phyloP scores from a whole-genome alignment of 2,888 invertebrate genomes.

The Agrochola lychnidis region DNA sequence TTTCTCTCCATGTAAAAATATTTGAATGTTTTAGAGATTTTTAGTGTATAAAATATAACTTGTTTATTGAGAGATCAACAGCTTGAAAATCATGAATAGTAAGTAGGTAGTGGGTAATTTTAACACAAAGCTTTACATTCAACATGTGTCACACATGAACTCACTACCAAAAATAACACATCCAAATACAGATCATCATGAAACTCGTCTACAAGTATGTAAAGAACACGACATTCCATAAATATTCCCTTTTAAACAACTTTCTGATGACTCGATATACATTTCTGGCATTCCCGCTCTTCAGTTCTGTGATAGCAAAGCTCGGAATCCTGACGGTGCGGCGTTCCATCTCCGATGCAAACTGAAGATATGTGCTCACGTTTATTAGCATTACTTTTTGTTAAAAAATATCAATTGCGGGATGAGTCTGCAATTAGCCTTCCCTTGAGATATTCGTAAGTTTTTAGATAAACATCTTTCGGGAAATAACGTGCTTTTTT shows the following conservation, averaged over 20 bases:
- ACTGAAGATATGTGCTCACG: slow-evolving; percentile 57
- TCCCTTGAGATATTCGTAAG: slow-evolving; percentile 49
- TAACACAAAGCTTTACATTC: slow-evolving; percentile 18
- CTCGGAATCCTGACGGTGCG: slow-evolving; percentile 53
- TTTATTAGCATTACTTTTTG: slow-evolving; percentile 60
- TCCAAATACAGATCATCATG: slow-evolving; percentile 41
- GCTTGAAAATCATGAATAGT: not conserved
- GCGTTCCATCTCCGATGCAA: slow-evolving; percentile 59
- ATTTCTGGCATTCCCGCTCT: slow-evolving; percentile 51
- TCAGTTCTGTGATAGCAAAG: slow-evolving; percentile 43
- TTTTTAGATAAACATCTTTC: slow-evolving; percentile 58
- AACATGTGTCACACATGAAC: slow-evolving; percentile 55
- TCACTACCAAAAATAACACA: slow-evolving; percentile 52
- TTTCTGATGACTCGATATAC: slow-evolving; percentile 61
- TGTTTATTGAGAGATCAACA: not conserved
- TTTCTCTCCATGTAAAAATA: not conserved
- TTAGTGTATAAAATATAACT: too few species aligned
- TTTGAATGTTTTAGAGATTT: not conserved
- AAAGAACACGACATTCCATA: slow-evolving; percentile 55
- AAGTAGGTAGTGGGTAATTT: slow-evolving; percentile 5
- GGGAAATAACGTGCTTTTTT: slow-evolving; percentile 1
- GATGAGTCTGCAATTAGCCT: slow-evolving; percentile 61
- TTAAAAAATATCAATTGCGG: slow-evolving; percentile 62
- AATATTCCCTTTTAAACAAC: slow-evolving; percentile 48
- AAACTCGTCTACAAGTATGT: slow-evolving; percentile 34